Percentiles rank a stretch among this genome's conserved stretches.
Evolutionary conservation across 2,888 invertebrate species (phyloP).

Genomic region (Protodeltote pygarga): DNA sequence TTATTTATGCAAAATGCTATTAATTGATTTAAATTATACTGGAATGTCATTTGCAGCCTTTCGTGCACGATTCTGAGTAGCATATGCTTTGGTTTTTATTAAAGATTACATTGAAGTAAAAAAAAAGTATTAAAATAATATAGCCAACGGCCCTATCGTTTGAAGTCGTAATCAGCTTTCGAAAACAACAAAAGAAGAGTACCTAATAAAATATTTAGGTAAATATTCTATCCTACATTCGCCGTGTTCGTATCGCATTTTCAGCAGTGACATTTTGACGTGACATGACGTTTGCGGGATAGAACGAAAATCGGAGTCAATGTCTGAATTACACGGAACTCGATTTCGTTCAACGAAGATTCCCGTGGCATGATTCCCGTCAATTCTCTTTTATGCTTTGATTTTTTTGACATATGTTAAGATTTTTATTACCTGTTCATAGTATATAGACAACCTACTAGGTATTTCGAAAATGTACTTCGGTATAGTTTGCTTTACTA

Average conservation of each 20-base stretch:
- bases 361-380: constrained; percentile 34
- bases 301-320: constrained; percentile 61
- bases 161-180: too few species aligned
- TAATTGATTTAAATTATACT: too few species aligned
- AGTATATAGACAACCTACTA: background rate
- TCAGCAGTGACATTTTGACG: constrained; percentile 64
- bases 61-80: too few species aligned
- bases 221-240: constrained; percentile 25
- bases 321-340: constrained; percentile 69
- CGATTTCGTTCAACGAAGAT: constrained; percentile 53
- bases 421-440: constrained; percentile 4
- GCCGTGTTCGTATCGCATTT: constrained; percentile 47
- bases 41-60: too few species aligned
- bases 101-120: too few species aligned
- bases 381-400: constrained; percentile 25
- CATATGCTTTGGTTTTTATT: too few species aligned
- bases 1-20: too few species aligned
- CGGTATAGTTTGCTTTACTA: too few species aligned
- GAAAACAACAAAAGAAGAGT: constrained; percentile 8
- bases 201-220: constrained; percentile 35
- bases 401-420: constrained; percentile 6
- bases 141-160: too few species aligned
- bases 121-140: too few species aligned
- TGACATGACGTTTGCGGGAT: constrained; percentile 65
- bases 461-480: background rate